These are phyloP conservation scores for Indicator indicator DNA, from an alignment of 2,113 vertebrate species.

Conservation along the genomic window DNA sequence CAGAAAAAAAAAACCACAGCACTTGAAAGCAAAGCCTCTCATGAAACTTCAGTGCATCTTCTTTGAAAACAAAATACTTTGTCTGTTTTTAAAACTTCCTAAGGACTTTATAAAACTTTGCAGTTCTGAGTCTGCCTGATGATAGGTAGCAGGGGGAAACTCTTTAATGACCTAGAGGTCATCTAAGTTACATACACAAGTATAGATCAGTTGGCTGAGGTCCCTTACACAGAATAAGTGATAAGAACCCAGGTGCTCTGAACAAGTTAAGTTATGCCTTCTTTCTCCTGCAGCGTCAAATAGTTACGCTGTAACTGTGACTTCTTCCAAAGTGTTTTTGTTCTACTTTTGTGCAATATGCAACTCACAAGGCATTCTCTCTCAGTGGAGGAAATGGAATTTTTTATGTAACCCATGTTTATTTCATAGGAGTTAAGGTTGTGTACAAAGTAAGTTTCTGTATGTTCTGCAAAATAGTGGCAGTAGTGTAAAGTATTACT, in stretches of 20 bases:
- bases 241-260: neutral
- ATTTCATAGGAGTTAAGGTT: neutral
- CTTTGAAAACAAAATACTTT: neutral
- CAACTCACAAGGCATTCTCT: neutral
- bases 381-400: neutral
- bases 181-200: neutral
- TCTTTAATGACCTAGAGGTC: neutral
- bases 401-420: neutral
- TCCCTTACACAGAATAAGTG: neutral
- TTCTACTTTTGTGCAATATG: neutral
- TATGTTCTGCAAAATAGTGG: neutral
- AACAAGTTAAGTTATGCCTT: neutral
- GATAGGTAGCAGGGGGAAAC: neutral
- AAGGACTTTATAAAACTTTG: neutral
- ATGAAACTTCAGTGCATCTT: neutral
- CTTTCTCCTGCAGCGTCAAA: neutral
- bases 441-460: neutral
- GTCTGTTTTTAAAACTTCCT: neutral
- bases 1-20: neutral
- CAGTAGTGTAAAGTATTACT: neutral
- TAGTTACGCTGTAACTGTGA: neutral
- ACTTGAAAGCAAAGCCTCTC: neutral
- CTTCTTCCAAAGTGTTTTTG: neutral
- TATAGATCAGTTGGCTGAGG: neutral
- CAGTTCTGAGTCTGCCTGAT: neutral